A percentile compares a stretch with the other conserved stretches of the same genome.
These are phyloP conservation scores for Dysmachus trigonus DNA, from an alignment of 2,888 invertebrate species.

Conservation along the genomic window DNA sequence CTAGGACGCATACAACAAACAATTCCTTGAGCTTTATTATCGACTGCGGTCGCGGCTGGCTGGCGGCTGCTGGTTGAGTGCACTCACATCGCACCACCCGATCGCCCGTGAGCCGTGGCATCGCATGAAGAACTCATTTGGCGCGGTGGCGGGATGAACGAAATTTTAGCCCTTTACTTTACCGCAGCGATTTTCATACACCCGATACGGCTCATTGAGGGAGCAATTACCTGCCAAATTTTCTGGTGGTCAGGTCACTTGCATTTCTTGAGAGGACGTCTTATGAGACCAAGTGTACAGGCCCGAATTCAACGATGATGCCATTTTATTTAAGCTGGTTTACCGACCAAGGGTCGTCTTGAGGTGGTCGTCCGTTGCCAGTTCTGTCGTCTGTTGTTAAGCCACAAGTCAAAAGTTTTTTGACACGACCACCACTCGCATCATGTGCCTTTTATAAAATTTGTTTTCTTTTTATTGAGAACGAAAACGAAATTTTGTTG, in stretches of 20 bases:
- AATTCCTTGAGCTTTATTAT: conserved; percentile 12
- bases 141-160: not conserved
- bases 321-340: not conserved
- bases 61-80: not conserved
- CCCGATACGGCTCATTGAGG: not conserved
- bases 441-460: not conserved
- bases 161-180: not conserved
- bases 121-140: too few species aligned
- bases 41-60: not conserved
- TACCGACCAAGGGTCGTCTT: not conserved
- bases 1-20: conserved; percentile 1
- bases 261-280: not conserved
- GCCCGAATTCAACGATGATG: not conserved
- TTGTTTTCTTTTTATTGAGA: not conserved
- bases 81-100: not conserved
- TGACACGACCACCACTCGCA: not conserved
- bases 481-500: not conserved
- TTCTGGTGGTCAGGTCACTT: not conserved
- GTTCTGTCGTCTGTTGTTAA: not conserved
- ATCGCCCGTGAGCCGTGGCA: not conserved
- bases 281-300: not conserved
- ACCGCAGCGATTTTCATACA: not conserved
- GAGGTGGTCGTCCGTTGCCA: not conserved
- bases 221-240: not conserved
- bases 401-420: not conserved